Base-by-base conservation (phyloP, 2,888 invertebrate species). In the Furcula furcula region DNA sequence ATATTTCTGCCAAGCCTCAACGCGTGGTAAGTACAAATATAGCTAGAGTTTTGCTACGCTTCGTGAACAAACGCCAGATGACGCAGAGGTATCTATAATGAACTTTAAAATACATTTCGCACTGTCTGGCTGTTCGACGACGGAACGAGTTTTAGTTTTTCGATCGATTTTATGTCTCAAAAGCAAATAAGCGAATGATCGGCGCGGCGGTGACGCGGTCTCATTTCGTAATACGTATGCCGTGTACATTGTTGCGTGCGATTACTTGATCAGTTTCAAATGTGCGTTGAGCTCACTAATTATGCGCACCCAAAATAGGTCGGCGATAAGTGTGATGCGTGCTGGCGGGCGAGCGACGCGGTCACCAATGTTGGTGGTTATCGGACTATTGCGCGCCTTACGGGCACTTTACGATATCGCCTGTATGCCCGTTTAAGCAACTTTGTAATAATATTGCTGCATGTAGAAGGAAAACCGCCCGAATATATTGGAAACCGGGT, bases 271-370 rank as follows among this genome's bases (percentile, higher is more conserved):
- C 51, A 50, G 50, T 49, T 53, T 46, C 46, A 50, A 54, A 46
- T 43, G 55, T 46, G 50, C 52, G 47, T 45, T 48, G 48, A 55
- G 46, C 49, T 53, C 47, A 60, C 56, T 72, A 69, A 69, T 72
- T 71, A 71, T 71, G 65, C 64, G 60, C 55, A 43, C 49, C 47
- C 55, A 44, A 75, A 71, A 68, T 72, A 61, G 73, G 72, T 75
- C 71, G 45, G 34, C 54, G 71, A 72, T 75, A 72, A 70, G 63
- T 62, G 58, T 59, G 58, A 61, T 58, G 54, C 54, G 47, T 40
- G 40, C 35, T 39, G 21, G 42, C 32, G 34, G 29, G 26, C 27
- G 22, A 34, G 31, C 39, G 29, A 29, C 34, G 29, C 31, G 34
- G 31, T 34, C 40, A 40, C 40, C 36, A 42, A 40, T 52, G 46